Evolutionary conservation across 2,797 vertebrate species (phyloP).

Genomic region (Tinamus major): DNA sequence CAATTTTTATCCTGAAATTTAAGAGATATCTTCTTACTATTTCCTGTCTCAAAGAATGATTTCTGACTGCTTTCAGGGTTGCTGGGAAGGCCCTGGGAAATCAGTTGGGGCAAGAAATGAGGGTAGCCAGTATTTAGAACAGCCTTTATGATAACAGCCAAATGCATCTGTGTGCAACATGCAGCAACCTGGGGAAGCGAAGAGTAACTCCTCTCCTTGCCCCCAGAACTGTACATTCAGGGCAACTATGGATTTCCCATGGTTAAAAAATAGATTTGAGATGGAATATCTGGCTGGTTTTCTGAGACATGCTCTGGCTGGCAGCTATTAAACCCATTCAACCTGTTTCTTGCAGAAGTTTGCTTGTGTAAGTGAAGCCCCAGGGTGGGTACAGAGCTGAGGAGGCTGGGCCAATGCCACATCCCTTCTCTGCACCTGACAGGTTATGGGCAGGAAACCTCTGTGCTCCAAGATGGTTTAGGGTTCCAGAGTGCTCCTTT

Average conservation of each 20-base stretch:
- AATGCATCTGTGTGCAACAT: neutral
- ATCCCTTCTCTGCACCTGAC: neutral
- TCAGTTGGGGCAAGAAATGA: neutral
- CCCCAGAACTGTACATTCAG: neutral
- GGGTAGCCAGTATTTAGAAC: neutral
- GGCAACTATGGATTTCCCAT: neutral
- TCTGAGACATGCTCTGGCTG: neutral
- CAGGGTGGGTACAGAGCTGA: neutral
- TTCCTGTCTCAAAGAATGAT: neutral
- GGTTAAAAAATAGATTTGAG: neutral
- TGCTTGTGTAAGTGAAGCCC: neutral
- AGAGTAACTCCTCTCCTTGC: neutral
- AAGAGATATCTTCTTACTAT: neutral
- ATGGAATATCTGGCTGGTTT: neutral
- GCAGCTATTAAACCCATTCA: slow-evolving; percentile 23
- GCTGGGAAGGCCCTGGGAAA: neutral
- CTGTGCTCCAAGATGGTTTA: neutral
- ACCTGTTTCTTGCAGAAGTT: neutral
- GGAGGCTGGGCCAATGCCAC: rapidly evolving
- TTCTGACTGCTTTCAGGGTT: neutral
- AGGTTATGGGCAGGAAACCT: neutral
- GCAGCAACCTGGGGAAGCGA: neutral
- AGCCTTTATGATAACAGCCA: neutral
- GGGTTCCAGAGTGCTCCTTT: neutral
- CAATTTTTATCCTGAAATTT: neutral